Evolutionary conservation across 2,797 vertebrate species (phyloP), one percentile per base, ranked within the genome.

Genomic region (Siniperca undulata): DNA sequence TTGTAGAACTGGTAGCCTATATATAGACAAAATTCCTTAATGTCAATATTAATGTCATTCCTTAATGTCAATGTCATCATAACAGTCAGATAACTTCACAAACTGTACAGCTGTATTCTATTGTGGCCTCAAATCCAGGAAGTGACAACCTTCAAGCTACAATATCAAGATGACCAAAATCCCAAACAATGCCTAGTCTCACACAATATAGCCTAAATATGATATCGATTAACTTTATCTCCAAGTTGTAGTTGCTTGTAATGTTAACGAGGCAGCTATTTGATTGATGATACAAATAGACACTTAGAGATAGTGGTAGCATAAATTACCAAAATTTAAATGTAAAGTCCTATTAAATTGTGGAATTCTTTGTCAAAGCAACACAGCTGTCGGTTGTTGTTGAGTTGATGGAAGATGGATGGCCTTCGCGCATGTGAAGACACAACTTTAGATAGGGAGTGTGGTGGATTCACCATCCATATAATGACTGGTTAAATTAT

Each of bases 381-480:
- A 40, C n/a, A 52, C 59, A 11, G 30, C 30, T 78, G 53, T 7
- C 0, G 5, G 30, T 48, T 70, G 44, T 74, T 60, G n/a, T 74
- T 64, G 14, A 53, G 40, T 11, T 68, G 16, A 62, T 38, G 20
- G 42, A 55, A 9, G 53, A 19, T 0, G 1, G 34, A 0, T 46
- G 75, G 27, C 78, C 48, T 77, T 82, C 36, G 56, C 7, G 1
- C 30, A 42, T 56, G 60, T 34, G 16, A 74, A 86, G 66, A 75
- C 46, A 82, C 12, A 86, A 79, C 38, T 68, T n/a, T 8, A 70
- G 50, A 79, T 19, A 73, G 22, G 36, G 9, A 65, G 60, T 50
- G 20, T 44, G 30, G 22, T 44, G 20, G 46, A 65, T 30, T 48
- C 14, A 68, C 46, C 3, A 24, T 58, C 20, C 19, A 40, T 48